These are phyloP conservation scores for Lasius platythorax DNA, from an alignment of 2,888 invertebrate genomes.

Conservation along the genomic window DNA sequence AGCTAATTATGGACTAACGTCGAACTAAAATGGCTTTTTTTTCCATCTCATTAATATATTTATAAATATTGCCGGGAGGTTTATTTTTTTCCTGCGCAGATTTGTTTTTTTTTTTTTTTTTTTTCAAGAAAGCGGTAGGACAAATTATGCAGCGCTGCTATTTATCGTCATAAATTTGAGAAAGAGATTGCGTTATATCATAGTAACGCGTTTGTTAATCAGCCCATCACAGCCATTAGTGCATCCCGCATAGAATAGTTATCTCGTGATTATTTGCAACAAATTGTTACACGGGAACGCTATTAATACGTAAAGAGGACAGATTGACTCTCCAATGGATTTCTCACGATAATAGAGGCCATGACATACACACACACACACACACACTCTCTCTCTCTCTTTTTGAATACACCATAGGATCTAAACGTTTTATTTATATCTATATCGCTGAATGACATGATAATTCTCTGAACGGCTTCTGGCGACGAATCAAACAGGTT, in stretches of 20 bases:
- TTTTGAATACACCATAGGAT: neutral
- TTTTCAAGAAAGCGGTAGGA: neutral
- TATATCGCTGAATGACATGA: constrained; percentile 3
- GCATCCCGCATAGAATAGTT: constrained; percentile 16
- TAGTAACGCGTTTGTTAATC: constrained; percentile 9
- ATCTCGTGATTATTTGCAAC: constrained; percentile 39
- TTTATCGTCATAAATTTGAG: neutral
- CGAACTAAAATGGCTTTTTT: neutral
- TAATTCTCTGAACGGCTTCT: constrained; percentile 39
- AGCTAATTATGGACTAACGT: constrained; percentile 3
- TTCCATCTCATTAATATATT: neutral
- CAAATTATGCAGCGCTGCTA: neutral
- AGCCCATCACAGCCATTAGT: constrained; percentile 50
- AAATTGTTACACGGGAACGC: constrained; percentile 65
- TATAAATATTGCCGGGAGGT: no score
- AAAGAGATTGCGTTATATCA: constrained; percentile 5
- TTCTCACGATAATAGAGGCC: neutral
- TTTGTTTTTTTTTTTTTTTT: neutral
- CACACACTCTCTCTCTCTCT: neutral
- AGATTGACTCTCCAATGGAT: neutral
- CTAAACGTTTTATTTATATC: neutral
- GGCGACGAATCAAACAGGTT: constrained; percentile 18
- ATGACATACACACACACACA: constrained; percentile 4
- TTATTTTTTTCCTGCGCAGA: neutral
- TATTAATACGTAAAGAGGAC: constrained; percentile 58